phyloP scores from a whole-genome alignment of 2,888 invertebrate genomes.

The Phaonia tiefii region DNA sequence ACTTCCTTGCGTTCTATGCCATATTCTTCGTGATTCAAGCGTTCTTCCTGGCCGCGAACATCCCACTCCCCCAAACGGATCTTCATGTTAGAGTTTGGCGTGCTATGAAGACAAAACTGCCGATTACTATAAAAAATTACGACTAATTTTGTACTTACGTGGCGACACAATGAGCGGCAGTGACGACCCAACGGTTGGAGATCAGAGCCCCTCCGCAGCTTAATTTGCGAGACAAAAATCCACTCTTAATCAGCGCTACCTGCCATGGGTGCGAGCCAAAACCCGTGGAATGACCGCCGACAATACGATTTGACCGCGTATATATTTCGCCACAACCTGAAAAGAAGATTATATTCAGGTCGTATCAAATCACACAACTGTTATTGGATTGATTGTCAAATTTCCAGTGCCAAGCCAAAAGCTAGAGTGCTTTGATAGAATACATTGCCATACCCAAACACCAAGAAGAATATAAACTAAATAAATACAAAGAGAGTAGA shows the following conservation, averaged over 20 bases:
- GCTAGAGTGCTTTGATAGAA: slow-evolving; percentile 41
- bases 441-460: slow-evolving; percentile 19
- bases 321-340: slow-evolving; percentile 95
- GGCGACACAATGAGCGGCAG: slow-evolving; percentile 95
- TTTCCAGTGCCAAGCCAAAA: slow-evolving; percentile 52
- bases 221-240: slow-evolving; percentile 92
- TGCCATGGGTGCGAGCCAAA: slow-evolving; percentile 98
- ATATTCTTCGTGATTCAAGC: slow-evolving; percentile 92
- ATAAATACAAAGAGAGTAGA: slow-evolving; percentile 13
- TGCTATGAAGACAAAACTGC: slow-evolving; percentile 82
- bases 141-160: slow-evolving; percentile 85
- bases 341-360: slow-evolving; percentile 68
- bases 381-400: neutral
- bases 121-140: neutral
- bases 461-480: slow-evolving; percentile 28
- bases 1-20: slow-evolving; percentile 94
- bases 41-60: slow-evolving; percentile 91
- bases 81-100: slow-evolving; percentile 92
- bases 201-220: slow-evolving; percentile 95
- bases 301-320: slow-evolving; percentile 93
- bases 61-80: slow-evolving; percentile 97
- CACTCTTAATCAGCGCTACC: slow-evolving; percentile 94
- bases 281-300: slow-evolving; percentile 93
- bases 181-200: slow-evolving; percentile 95
- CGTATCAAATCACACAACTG: neutral